phyloP scores from a whole-genome alignment of 92 coral and sea anemone genomes.

The Montipora capitata region DNA sequence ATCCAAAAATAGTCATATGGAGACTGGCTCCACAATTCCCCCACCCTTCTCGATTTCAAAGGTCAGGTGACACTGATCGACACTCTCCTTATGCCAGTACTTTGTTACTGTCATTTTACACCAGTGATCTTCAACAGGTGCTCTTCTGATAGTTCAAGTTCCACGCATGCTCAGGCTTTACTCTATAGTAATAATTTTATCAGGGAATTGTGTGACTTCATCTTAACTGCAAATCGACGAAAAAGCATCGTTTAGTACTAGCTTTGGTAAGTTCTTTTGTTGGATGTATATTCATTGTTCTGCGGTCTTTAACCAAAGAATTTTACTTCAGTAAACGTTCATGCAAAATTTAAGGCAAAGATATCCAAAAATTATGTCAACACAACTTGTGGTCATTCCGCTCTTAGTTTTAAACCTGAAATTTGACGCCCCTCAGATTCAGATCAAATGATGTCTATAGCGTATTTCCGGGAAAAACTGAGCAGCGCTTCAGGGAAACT shows the following conservation, averaged over 20 bases:
- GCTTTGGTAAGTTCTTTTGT: conserved; percentile 17
- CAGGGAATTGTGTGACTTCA: conserved; percentile 50
- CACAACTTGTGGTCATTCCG: background rate
- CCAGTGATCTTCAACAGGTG: conserved; percentile 44
- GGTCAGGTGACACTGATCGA: no score
- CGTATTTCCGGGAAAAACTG: background rate
- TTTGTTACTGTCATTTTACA: conserved; percentile 48
- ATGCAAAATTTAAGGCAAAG: conserved; percentile 10
- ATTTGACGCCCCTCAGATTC: background rate
- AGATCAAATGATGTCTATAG: background rate
- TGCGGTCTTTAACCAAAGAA: background rate
- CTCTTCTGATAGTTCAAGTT: background rate
- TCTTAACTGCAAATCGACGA: conserved; percentile 11
- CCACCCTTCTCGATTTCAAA: no score
- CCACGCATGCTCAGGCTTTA: conserved; percentile 30
- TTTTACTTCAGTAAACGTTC: background rate
- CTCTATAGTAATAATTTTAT: conserved; percentile 39
- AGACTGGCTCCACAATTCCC: no score
- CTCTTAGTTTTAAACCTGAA: background rate
- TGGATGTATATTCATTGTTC: background rate
- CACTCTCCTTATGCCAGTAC: no score
- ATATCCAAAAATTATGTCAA: background rate
- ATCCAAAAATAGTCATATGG: no score
- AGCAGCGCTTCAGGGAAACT: background rate
- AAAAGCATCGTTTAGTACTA: background rate